Evolutionary conservation across 1,140 invertebrate species (phyloP), one percentile per base, ranked within the genome.

Genomic region (Anastrepha obliqua): DNA sequence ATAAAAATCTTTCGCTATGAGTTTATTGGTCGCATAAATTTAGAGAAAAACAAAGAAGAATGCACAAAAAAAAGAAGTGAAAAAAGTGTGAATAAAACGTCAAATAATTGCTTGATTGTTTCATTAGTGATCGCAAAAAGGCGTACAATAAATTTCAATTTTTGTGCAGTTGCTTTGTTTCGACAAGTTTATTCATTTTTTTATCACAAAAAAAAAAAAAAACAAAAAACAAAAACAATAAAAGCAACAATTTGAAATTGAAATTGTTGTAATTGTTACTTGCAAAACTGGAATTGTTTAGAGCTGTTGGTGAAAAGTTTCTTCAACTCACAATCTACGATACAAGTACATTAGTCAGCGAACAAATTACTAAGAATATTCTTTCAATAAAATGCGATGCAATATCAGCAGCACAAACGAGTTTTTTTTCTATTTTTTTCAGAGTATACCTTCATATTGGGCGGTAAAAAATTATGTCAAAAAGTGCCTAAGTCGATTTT

Each of bases 1-100:
- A 4, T 47, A 47, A 44, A 74, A 74, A 74, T 74, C 67, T 17
- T 42, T 74, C 42, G 15, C 39, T 17, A 74, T 74, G 67, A 74
- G 67, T 74, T 74, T 74, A 74, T 74, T 74, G 67, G 6, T 47
- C 67, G 39, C 42, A 47, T n/a, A 74, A 44, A 74, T 47, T 74
- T 74, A 44, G 39, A 74, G 29, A 29, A 29, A 29, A 44, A 74
- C 67, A 44, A 17, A 74, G 67, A 17, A 74, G 42, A 74, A 74
- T 74, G 67, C 67, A 74, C 44, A 74, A 70, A 70, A 70, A 5
- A 70, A 15, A 29, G 8, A 65, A 65, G 4, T 7, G 20, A 65
- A 65, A 29, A 7, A 44, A 44, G 39, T 74, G 67, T 74, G 42
- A 74, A 74, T 44, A 74, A 74, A 47, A 74, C 67, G 51, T 55